Evolutionary conservation across 2,888 invertebrate genomes (phyloP).

Genomic region (Eumacrocentrus americanus): DNA sequence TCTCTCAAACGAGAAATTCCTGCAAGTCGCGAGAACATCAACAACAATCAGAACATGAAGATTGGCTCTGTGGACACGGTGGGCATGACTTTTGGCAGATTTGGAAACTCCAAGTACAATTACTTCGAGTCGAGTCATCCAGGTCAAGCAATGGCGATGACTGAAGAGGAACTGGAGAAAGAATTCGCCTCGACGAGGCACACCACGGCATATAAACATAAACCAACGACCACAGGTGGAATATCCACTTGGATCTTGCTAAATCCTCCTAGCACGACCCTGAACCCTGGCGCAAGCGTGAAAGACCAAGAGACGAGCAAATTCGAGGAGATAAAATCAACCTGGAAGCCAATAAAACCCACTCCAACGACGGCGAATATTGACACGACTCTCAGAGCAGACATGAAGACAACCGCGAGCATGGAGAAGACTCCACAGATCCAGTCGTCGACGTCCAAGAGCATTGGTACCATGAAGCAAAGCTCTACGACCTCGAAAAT

Average conservation of each 20-base stretch:
- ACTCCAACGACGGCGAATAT: constrained; percentile 22
- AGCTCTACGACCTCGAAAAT: constrained; percentile 18
- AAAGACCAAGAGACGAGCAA: background rate
- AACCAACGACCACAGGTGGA: constrained; percentile 69
- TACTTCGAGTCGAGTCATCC: constrained; percentile 63
- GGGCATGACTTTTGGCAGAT: constrained; percentile 48
- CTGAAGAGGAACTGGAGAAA: constrained; percentile 68
- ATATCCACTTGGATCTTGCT: constrained; percentile 80
- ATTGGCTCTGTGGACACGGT: constrained; percentile 37
- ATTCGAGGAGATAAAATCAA: constrained; percentile 14
- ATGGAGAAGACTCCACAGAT: constrained; percentile 25
- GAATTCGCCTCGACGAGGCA: constrained; percentile 55
- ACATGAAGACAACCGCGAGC: constrained; percentile 32
- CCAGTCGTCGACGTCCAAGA: constrained; percentile 13
- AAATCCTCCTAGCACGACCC: constrained; percentile 64
- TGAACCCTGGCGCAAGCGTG: constrained; percentile 18
- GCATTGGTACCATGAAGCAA: constrained; percentile 27
- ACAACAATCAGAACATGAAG: constrained; percentile 29
- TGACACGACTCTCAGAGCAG: constrained; percentile 23
- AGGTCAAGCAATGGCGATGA: constrained; percentile 72
- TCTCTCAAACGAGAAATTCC: constrained; percentile 30
- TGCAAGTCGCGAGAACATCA: constrained; percentile 8
- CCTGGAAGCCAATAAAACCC: background rate
- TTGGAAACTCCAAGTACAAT: constrained; percentile 56
- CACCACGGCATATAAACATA: constrained; percentile 50